Evolutionary conservation across 2,113 vertebrate species (phyloP).

Genomic region (Apodemus speciosus): DNA sequence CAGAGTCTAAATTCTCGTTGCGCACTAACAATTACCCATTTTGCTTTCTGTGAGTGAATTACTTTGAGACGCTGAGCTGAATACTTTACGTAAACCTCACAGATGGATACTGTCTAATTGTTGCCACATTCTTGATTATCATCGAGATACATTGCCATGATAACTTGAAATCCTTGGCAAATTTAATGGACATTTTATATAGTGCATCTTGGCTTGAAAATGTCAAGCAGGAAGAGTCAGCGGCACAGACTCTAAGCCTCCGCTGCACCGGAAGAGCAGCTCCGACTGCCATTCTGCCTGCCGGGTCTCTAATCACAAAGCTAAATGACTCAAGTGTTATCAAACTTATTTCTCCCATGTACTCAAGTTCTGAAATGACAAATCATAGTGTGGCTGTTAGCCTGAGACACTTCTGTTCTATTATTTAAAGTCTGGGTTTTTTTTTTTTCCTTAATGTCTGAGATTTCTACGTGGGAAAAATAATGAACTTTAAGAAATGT

Average conservation of each 20-base stretch:
- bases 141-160: conserved; percentile 25
- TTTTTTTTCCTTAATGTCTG: conserved; percentile 81
- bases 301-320: conserved; percentile 65
- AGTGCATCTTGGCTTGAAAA: conserved; percentile 73
- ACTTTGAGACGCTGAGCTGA: conserved; percentile 63
- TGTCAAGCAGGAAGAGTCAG: conserved; percentile 70
- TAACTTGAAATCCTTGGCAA: conserved; percentile 67
- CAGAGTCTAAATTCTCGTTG: neutral
- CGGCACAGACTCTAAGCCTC: conserved; percentile 32
- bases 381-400: conserved; percentile 76
- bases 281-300: neutral
- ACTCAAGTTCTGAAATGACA: conserved; percentile 81
- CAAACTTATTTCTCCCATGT: conserved; percentile 76
- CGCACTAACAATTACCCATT: conserved; percentile 5
- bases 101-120: conserved; percentile 58
- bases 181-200: conserved; percentile 72
- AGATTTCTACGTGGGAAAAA: conserved; percentile 84
- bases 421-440: conserved; percentile 80
- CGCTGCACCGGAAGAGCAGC: neutral
- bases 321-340: conserved; percentile 76
- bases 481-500: conserved; percentile 90
- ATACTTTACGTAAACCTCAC: conserved; percentile 59
- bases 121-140: conserved; percentile 65
- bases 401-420: conserved; percentile 76
- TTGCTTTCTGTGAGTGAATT: conserved; percentile 57